phyloP scores from a whole-genome alignment of 1,140 invertebrate species.

The Ips nitidus region DNA sequence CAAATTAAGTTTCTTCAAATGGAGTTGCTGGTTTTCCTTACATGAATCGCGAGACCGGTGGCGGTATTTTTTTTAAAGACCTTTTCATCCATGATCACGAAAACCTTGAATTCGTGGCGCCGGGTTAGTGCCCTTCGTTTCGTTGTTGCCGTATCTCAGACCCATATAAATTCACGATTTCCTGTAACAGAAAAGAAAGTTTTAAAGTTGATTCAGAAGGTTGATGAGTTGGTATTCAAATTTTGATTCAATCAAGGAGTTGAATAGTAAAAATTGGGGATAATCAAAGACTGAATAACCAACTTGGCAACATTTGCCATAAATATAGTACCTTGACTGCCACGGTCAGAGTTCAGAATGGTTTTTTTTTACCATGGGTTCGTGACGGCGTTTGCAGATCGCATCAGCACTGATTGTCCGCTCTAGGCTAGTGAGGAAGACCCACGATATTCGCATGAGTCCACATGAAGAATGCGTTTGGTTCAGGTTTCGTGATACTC shows the following conservation, averaged over 20 bases:
- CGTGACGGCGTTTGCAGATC: slow-evolving; percentile 9
- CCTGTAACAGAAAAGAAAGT: neutral
- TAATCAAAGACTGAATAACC: neutral
- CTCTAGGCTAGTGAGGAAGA: slow-evolving; percentile 1
- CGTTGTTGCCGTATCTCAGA: neutral
- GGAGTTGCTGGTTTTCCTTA: neutral
- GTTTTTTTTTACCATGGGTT: neutral
- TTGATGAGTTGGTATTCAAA: neutral
- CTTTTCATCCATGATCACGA: neutral
- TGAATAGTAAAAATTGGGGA: neutral
- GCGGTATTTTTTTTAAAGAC: neutral
- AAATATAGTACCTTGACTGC: neutral
- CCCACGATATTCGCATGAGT: slow-evolving; percentile 2
- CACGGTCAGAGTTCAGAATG: slow-evolving; percentile 8
- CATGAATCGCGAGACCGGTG: neutral
- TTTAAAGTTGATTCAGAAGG: neutral
- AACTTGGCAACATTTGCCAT: slow-evolving; percentile 3
- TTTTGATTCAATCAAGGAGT: neutral
- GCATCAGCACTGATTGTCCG: slow-evolving; percentile 2
- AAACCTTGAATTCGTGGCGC: slow-evolving; percentile 10
- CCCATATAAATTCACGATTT: neutral
- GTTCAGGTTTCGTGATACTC: neutral
- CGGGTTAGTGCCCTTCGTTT: slow-evolving; percentile 3
- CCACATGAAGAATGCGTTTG: slow-evolving; percentile 1
- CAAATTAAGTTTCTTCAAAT: neutral